A percentile compares a stretch with the other conserved stretches of the same genome.
Conservation (phyloP, 2,113 vertebrate species). For the Anhinga anhinga region DNA sequence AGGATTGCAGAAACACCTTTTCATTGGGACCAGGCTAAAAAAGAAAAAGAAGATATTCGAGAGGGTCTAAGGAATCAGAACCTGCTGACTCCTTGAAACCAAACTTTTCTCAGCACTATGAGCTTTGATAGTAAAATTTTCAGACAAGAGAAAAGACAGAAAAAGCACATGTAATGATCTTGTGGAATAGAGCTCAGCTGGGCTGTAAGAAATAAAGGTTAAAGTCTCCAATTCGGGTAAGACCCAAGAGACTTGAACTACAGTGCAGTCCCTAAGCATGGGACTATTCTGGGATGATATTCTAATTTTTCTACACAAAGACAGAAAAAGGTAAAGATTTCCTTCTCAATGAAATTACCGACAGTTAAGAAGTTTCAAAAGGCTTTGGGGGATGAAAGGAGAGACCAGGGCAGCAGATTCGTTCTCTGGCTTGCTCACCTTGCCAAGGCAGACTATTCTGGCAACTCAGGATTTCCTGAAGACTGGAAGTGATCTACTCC, state of each 20-base stretch:
- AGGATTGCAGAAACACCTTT: neutral
- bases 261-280: neutral
- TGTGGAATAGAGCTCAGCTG: neutral
- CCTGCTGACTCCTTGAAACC: neutral
- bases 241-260: neutral
- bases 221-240: neutral
- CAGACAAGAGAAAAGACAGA: neutral
- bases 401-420: neutral
- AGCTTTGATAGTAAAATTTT: neutral
- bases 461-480: neutral
- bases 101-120: neutral
- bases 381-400: neutral
- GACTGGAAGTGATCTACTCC: neutral
- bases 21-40: neutral
- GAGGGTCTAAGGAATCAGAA: neutral
- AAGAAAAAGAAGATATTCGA: neutral
- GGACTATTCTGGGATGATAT: neutral
- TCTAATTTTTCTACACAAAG: neutral
- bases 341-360: accelerated
- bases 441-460: neutral
- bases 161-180: neutral
- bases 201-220: neutral
- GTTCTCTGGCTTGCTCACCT: neutral
- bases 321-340: neutral
- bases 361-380: neutral